A percentile compares a stretch with the other conserved stretches of the same genome.
phyloP scores from a whole-genome alignment of 2,113 vertebrate species.

The Oncorhynchus tshawytscha region DNA sequence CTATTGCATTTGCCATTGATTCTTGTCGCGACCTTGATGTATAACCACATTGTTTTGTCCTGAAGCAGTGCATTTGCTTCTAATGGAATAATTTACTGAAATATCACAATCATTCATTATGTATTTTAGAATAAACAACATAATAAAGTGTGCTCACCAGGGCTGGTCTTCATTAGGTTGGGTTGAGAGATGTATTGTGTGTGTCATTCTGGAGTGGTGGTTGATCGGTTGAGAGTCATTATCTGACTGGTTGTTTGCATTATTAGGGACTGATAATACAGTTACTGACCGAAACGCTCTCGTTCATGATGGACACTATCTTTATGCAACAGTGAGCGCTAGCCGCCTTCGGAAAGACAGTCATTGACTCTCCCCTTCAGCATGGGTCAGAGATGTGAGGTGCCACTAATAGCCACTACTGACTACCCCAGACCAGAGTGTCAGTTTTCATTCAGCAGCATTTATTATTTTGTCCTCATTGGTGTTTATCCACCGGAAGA shows the following conservation, averaged over 20 bases:
- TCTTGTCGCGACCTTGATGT: neutral
- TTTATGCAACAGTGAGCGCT: conserved; percentile 46
- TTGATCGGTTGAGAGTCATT: too few species aligned
- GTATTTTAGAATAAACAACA: neutral
- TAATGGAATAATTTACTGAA: neutral
- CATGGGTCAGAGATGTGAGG: neutral
- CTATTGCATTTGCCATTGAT: neutral
- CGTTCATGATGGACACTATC: conserved; percentile 52
- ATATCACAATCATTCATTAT: neutral
- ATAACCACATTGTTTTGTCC: neutral
- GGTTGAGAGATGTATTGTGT: too few species aligned
- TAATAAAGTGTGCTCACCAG: too few species aligned
- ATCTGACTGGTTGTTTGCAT: neutral
- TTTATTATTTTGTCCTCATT: conserved; percentile 24
- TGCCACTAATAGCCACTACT: neutral
- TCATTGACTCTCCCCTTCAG: neutral
- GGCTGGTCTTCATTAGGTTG: too few species aligned
- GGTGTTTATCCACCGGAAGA: conserved; percentile 53
- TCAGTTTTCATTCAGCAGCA: conserved; percentile 57
- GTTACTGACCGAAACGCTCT: conserved; percentile 43
- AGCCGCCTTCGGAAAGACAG: conserved; percentile 1
- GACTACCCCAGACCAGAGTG: conserved; percentile 1
- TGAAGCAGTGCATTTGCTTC: neutral
- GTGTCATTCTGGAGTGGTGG: too few species aligned
- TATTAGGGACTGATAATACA: conserved; percentile 1